These are phyloP conservation scores for Penaeus vannamei DNA, from an alignment of 1,140 invertebrate genomes.

Conservation along the genomic window DNA sequence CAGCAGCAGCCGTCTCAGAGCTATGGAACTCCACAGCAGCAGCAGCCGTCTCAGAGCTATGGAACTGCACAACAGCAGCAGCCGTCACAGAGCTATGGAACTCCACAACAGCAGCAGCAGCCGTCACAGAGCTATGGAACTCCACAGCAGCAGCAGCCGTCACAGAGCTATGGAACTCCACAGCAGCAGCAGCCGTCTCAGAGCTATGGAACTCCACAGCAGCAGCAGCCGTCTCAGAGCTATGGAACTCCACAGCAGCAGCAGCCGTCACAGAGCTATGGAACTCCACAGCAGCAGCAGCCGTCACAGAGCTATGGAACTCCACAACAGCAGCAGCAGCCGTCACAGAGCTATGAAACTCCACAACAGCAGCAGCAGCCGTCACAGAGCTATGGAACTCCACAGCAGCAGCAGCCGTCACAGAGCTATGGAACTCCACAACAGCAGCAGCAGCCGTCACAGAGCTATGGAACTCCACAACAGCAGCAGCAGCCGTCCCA, in stretches of 20 bases:
- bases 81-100: constrained; percentile 32
- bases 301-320: constrained; percentile 44
- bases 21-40: not conserved
- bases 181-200: constrained; percentile 17
- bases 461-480: not conserved
- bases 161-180: constrained; percentile 21
- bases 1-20: not conserved
- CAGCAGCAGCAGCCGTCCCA: not conserved
- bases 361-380: constrained; percentile 10
- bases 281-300: constrained; percentile 44
- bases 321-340: constrained; percentile 40
- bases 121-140: constrained; percentile 18
- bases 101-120: constrained; percentile 13
- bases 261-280: constrained; percentile 44
- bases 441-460: not conserved
- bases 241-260: constrained; percentile 39
- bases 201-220: constrained; percentile 42
- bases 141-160: not conserved
- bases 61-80: not conserved
- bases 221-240: constrained; percentile 45
- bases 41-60: constrained; percentile 28
- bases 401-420: constrained; percentile 11
- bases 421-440: constrained; percentile 24
- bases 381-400: constrained; percentile 29
- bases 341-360: constrained; percentile 29